Conservation (phyloP, 2,888 invertebrate species). For the Troides helena region DNA sequence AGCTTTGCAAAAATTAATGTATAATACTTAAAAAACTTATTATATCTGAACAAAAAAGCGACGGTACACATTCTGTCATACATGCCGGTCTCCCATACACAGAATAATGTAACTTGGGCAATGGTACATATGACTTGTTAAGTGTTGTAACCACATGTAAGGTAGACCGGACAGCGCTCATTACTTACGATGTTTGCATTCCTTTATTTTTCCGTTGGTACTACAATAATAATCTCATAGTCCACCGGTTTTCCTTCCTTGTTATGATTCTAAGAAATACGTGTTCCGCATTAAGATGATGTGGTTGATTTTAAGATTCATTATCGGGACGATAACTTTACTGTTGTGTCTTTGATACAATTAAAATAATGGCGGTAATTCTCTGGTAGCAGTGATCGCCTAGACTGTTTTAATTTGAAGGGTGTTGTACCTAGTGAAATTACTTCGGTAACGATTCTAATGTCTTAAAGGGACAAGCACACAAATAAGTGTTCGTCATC, state of each 20-base stretch:
- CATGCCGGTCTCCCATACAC: neutral
- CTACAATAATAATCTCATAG: slow-evolving; percentile 19
- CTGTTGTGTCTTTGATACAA: neutral
- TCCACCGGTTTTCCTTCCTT: slow-evolving; percentile 29
- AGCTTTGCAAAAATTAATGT: too few species aligned
- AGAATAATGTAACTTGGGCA: slow-evolving; percentile 1
- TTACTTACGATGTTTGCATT: slow-evolving; percentile 22
- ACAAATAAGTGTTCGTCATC: too few species aligned
- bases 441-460: too few species aligned
- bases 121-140: slow-evolving; percentile 15
- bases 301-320: slow-evolving; percentile 10
- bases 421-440: too few species aligned
- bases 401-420: too few species aligned
- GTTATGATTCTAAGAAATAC: slow-evolving; percentile 25
- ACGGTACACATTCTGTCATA: neutral
- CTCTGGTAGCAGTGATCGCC: neutral
- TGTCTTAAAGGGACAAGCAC: too few species aligned
- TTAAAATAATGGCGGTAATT: neutral
- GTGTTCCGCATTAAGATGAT: slow-evolving; percentile 10
- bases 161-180: slow-evolving; percentile 2
- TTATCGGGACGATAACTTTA: slow-evolving; percentile 2
- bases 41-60: neutral
- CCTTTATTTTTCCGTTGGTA: slow-evolving; percentile 17
- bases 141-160: slow-evolving; percentile 12
- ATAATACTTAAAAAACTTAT: too few species aligned